Evolutionary conservation across 2,888 invertebrate species (phyloP).

Genomic region (Plagodis dolabraria): DNA sequence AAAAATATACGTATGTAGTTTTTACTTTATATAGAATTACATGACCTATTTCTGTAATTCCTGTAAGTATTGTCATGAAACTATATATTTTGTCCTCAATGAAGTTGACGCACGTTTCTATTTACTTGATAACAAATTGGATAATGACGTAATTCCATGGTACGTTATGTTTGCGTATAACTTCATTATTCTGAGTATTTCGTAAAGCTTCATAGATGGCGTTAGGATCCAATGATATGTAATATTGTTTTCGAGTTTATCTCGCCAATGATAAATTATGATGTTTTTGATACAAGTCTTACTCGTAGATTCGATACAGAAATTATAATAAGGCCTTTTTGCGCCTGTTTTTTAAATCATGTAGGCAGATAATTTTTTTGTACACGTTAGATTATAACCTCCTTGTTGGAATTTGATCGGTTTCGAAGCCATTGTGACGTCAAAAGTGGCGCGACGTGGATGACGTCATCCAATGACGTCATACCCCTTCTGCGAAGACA

Average conservation of each 20-base stretch:
- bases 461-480: slow-evolving; percentile 62
- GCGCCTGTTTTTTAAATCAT: too few relatives aligned
- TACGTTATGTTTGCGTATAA: slow-evolving; percentile 23
- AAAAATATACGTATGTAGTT: too few relatives aligned
- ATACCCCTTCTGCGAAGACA: slow-evolving; percentile 41
- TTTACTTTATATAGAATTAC: neutral
- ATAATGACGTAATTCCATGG: slow-evolving; percentile 36
- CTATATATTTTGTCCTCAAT: slow-evolving; percentile 30
- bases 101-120: slow-evolving; percentile 26
- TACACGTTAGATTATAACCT: neutral
- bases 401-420: slow-evolving; percentile 3
- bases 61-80: slow-evolving; percentile 16
- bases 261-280: slow-evolving; percentile 16
- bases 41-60: slow-evolving; percentile 23
- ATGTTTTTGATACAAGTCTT: too few relatives aligned
- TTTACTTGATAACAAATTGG: slow-evolving; percentile 35
- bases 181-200: slow-evolving; percentile 5
- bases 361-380: too few relatives aligned
- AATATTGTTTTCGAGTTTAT: slow-evolving; percentile 6
- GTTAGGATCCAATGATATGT: slow-evolving; percentile 27
- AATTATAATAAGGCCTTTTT: too few relatives aligned
- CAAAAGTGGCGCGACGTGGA: slow-evolving; percentile 54
- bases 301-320: too few relatives aligned
- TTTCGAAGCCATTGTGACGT: slow-evolving; percentile 47
- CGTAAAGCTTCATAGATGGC: slow-evolving; percentile 58